phyloP scores from a whole-genome alignment of 2,888 invertebrate species.

The Mantis religiosa region DNA sequence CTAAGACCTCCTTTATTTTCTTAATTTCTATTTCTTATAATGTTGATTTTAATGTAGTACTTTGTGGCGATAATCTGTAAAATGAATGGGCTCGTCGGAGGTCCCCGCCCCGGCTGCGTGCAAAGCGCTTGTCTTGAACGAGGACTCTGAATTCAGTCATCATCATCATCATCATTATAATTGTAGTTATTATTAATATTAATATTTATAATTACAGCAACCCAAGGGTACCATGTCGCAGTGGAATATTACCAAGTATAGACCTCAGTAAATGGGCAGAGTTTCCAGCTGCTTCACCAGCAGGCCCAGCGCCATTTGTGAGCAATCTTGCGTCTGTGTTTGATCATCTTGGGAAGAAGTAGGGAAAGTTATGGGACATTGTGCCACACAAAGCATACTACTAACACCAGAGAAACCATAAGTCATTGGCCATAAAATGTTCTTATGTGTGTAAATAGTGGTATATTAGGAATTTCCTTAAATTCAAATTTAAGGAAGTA shows the following conservation, averaged over 20 bases:
- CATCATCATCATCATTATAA: neutral
- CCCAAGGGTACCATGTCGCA: slow-evolving; percentile 88
- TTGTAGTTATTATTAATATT: neutral
- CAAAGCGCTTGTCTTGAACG: too few relatives aligned
- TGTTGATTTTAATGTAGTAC: too few relatives aligned
- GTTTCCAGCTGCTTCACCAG: slow-evolving; percentile 38
- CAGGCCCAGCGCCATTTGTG: slow-evolving; percentile 42
- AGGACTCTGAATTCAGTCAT: too few relatives aligned
- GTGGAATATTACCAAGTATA: slow-evolving; percentile 80
- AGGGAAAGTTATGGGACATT: neutral
- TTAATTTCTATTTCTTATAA: too few relatives aligned
- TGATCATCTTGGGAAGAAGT: slow-evolving; percentile 41
- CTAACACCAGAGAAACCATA: neutral
- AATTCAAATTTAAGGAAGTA: neutral
- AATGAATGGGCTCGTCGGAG: too few relatives aligned
- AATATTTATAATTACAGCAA: slow-evolving; percentile 57
- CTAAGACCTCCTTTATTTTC: too few relatives aligned
- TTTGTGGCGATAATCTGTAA: too few relatives aligned
- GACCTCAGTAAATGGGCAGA: slow-evolving; percentile 91
- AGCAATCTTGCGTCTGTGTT: slow-evolving; percentile 58
- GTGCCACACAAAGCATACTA: neutral
- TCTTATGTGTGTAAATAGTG: neutral
- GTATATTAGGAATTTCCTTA: neutral
- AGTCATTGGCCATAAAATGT: neutral
- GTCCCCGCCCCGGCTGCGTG: too few relatives aligned